These are phyloP conservation scores for Thryonomys swinderianus DNA, from an alignment of 2,113 vertebrate genomes.

Conservation along the genomic window DNA sequence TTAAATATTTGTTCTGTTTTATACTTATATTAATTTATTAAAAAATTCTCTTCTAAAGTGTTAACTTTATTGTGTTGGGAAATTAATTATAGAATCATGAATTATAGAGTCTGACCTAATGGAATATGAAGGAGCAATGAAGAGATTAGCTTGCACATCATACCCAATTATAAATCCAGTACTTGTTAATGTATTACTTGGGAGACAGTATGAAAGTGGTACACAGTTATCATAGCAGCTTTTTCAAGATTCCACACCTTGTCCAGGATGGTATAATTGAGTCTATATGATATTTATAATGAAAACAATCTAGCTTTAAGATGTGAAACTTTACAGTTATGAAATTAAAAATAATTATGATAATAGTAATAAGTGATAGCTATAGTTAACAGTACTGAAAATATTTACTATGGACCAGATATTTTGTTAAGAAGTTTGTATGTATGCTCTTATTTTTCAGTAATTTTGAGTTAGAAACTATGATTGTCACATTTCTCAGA, in stretches of 20 bases:
- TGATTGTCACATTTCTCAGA: background rate
- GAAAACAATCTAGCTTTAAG: background rate
- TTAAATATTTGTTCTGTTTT: constrained; percentile 3
- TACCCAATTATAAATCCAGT: background rate
- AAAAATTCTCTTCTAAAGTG: background rate
- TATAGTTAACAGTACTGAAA: background rate
- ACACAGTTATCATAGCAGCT: background rate
- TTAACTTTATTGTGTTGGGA: background rate
- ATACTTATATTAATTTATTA: background rate
- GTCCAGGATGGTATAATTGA: background rate
- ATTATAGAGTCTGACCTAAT: background rate
- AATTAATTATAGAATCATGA: background rate
- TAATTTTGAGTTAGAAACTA: background rate
- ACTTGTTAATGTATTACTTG: background rate
- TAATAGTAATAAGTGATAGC: background rate
- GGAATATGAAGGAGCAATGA: background rate
- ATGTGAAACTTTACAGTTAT: background rate
- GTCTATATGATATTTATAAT: background rate
- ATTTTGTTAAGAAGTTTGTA: constrained; percentile 11
- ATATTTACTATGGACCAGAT: background rate
- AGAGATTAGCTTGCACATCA: background rate
- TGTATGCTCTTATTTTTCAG: background rate
- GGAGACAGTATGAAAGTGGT: background rate
- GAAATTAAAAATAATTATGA: constrained; percentile 25
- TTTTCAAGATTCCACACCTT: background rate